Evolutionary conservation across 2,888 invertebrate species (phyloP).

Genomic region (Athalia circularis): DNA sequence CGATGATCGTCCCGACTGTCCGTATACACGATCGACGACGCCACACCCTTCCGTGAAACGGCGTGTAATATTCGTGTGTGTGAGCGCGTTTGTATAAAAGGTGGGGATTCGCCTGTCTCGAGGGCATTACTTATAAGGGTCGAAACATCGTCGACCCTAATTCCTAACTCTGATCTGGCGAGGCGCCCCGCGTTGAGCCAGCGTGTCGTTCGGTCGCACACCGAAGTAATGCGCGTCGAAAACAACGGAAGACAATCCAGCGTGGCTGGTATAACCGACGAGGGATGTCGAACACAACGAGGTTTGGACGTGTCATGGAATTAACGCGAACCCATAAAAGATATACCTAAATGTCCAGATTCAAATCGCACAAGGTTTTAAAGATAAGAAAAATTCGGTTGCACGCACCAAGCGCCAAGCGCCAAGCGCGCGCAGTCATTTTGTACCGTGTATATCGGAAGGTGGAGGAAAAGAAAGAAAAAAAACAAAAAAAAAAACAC

Average conservation of each 20-base stretch:
- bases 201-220: not conserved
- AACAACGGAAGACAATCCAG: not conserved
- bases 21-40: conserved; percentile 1
- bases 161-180: not conserved
- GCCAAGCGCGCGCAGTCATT: conserved; percentile 16
- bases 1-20: not conserved
- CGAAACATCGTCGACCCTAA: conserved; percentile 1
- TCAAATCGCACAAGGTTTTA: conserved; percentile 15
- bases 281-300: conserved; percentile 30
- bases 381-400: conserved; percentile 19
- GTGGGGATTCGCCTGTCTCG: conserved; percentile 28
- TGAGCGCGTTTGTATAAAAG: too few relatives aligned
- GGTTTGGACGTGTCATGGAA: conserved; percentile 52
- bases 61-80: too few relatives aligned
- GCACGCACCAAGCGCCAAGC: conserved; percentile 28
- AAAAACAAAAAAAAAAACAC: too few relatives aligned
- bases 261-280: conserved; percentile 17
- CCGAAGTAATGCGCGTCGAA: not conserved
- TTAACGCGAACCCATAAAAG: conserved; percentile 67
- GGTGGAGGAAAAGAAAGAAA: too few relatives aligned
- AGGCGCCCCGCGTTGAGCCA: conserved; percentile 11
- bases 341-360: conserved; percentile 64
- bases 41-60: conserved; percentile 5
- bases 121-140: conserved; percentile 31
- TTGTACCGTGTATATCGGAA: not conserved